phyloP scores from a whole-genome alignment of 2,888 invertebrate species.

The Fragum whitleyi region DNA sequence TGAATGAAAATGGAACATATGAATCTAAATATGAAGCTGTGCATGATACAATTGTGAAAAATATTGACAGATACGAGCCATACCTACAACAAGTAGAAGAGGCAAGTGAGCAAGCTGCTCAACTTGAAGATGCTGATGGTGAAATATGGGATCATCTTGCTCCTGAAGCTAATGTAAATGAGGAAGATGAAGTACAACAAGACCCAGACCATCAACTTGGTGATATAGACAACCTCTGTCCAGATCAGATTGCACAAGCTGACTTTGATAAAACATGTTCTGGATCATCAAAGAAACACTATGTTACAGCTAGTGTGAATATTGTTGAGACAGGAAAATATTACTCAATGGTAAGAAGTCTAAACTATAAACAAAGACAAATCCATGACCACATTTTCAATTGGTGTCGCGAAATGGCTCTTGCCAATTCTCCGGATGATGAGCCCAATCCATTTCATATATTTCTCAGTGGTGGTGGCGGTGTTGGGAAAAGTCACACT shows the following conservation, averaged over 20 bases:
- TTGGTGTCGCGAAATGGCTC: conserved; percentile 14
- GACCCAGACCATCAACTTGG: conserved; percentile 8
- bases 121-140: conserved; percentile 29
- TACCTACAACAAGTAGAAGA: neutral
- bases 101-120: conserved; percentile 21
- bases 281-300: neutral
- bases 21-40: neutral
- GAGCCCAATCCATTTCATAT: conserved; percentile 45
- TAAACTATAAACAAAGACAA: conserved; percentile 32
- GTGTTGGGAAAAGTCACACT: conserved; percentile 41
- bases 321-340: neutral
- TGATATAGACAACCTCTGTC: conserved; percentile 31
- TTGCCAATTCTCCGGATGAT: neutral
- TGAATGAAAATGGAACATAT: conserved; percentile 6
- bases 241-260: conserved; percentile 23
- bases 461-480: conserved; percentile 49
- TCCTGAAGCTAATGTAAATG: conserved; percentile 36
- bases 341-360: conserved; percentile 2
- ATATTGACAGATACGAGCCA: neutral
- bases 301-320: conserved; percentile 5
- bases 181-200: conserved; percentile 7
- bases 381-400: conserved; percentile 30
- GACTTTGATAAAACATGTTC: conserved; percentile 11
- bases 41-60: neutral
- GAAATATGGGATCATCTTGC: conserved; percentile 54